Base-by-base conservation (phyloP, 2,797 vertebrate species). In the Chaetodon trifasciatus region DNA sequence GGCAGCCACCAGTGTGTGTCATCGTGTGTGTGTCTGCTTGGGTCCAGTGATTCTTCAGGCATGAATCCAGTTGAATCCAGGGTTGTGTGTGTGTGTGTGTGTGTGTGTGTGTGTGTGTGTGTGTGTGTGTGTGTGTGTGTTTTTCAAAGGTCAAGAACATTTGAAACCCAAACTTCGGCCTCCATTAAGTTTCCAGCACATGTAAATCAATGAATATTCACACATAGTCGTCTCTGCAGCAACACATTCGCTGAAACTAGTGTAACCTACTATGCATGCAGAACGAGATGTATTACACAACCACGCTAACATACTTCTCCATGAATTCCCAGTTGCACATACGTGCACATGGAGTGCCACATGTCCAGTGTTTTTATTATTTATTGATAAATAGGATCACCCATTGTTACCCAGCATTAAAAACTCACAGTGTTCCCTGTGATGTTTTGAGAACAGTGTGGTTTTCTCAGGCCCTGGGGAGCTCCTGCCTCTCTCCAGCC, bases 391-490 rank as follows among this genome's bases (percentile, higher is more conserved):
- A 88, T 82, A 87, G 83, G 85, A 84, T 88, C 88, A 61, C 76
- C 88, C 81, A 78, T 89, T 84, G 79, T 86, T 84, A 86, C 50
- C 76, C 47, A 15, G 84, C 76, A 75, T 89, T 83, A 81, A 87
- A 87, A 91, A 85, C 90, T 88, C 89, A 87, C 86, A 64, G 86
- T 95, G 94, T 94, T 95, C 92, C 85, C 84, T 88, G 82, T 67
- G 82, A 88, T 94, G 93, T 94, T 94, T 93, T 94, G 89, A 93
- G 95, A 95, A 95, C 95, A 96, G 93, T 88, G 89, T 91, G 94
- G 93, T 94, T 95, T 94, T 92, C 88, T 89, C 72, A 28, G 89
- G 84, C 95, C 94, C 90, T 91, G 81, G 93, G 94, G 95, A 92
- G 86, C 89, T 93, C 83, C 92, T 79, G 82, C 87, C 84, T 90